phyloP scores from a whole-genome alignment of 1,140 invertebrate genomes.

The Steinernema feltiae region DNA sequence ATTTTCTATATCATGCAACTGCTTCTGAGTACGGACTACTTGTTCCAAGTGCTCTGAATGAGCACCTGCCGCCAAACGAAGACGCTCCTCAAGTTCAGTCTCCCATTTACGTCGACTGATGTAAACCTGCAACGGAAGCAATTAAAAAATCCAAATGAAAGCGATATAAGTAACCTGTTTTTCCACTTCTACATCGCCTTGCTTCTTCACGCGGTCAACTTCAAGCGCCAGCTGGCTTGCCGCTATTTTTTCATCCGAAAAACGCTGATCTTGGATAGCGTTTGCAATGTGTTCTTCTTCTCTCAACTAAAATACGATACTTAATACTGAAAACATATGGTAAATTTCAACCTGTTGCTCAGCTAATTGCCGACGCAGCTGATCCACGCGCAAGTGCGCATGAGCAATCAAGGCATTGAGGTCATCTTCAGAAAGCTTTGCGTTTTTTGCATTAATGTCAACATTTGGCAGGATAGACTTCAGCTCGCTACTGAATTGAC shows the following conservation, averaged over 20 bases:
- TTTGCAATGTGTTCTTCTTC: conserved; percentile 49
- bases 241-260: conserved; percentile 35
- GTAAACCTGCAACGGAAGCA: conserved; percentile 63
- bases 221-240: conserved; percentile 30
- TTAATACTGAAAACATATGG: conserved; percentile 3
- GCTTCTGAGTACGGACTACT: conserved; percentile 63
- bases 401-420: conserved; percentile 62
- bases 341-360: conserved; percentile 57
- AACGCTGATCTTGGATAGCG: conserved; percentile 48
- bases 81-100: conserved; percentile 69
- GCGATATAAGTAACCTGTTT: conserved; percentile 25
- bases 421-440: conserved; percentile 61
- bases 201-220: conserved; percentile 30
- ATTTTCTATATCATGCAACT: conserved; percentile 10
- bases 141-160: conserved; percentile 3
- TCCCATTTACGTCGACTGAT: conserved; percentile 68
- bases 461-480: conserved; percentile 60
- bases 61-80: conserved; percentile 73
- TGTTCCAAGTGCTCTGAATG: conserved; percentile 76
- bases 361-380: conserved; percentile 61
- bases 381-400: conserved; percentile 62
- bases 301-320: conserved; percentile 32
- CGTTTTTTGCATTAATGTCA: conserved; percentile 54
- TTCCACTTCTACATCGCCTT: conserved; percentile 18
- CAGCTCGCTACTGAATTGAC: conserved; percentile 61